Percentiles rank a stretch among this genome's conserved stretches.
phyloP scores from a whole-genome alignment of 2,113 vertebrate genomes.

The Podiceps cristatus region DNA sequence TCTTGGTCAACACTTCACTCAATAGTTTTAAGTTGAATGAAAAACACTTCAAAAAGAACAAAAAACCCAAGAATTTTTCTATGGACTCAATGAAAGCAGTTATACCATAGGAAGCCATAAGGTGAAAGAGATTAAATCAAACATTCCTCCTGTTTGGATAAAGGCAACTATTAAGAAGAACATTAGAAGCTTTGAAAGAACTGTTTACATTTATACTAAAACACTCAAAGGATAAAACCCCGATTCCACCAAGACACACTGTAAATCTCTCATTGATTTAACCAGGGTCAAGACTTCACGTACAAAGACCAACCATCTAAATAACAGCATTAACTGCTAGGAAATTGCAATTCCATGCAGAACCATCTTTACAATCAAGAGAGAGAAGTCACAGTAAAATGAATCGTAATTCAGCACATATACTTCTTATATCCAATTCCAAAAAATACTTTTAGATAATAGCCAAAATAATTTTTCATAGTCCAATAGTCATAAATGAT shows the following conservation, averaged over 20 bases:
- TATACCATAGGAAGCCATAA: background rate
- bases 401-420: background rate
- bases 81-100: background rate
- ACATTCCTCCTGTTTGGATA: background rate
- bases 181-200: conserved; percentile 17
- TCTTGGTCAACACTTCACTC: background rate
- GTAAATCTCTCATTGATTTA: background rate
- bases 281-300: background rate
- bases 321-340: background rate
- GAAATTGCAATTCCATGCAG: background rate
- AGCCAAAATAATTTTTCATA: background rate
- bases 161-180: background rate
- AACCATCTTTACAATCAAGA: background rate
- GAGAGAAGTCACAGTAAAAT: background rate
- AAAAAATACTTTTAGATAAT: background rate
- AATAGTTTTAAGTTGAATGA: background rate
- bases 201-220: background rate
- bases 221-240: background rate
- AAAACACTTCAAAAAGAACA: background rate
- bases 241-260: background rate
- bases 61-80: background rate
- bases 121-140: background rate
- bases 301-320: background rate
- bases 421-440: background rate
- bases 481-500: background rate